Evolutionary conservation across 64 coral and sea anemone species (phyloP).

Genomic region (Pocillopora verrucosa): DNA sequence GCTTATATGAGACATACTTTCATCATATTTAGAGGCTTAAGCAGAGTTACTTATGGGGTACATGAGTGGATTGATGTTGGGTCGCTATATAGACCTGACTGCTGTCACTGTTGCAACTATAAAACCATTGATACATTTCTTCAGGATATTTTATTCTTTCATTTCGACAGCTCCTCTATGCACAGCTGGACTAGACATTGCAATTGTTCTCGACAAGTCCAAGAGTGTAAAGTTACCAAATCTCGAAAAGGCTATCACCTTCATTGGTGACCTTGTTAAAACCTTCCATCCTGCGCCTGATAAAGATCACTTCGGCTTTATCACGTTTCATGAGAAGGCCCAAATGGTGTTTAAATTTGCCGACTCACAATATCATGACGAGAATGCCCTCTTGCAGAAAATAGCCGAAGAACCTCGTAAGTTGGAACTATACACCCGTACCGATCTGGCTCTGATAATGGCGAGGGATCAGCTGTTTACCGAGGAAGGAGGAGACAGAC

Average conservation of each 20-base stretch:
- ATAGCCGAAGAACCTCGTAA: background rate
- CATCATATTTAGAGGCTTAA: too few species aligned
- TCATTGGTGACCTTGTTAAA: background rate
- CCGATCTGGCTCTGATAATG: constrained; percentile 3
- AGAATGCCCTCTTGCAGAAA: background rate
- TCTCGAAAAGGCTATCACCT: background rate
- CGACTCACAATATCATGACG: background rate
- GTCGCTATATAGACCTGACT: too few species aligned
- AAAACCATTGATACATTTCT: too few species aligned
- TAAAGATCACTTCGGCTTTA: background rate
- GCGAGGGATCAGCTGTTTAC: background rate
- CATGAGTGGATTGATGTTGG: too few species aligned
- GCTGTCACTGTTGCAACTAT: too few species aligned
- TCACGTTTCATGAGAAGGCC: background rate
- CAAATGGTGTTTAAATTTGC: background rate
- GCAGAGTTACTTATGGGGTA: too few species aligned
- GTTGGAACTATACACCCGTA: background rate
- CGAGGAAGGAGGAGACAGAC: constrained; percentile 2
- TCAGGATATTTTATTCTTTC: background rate
- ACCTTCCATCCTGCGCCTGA: background rate
- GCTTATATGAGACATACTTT: too few species aligned
- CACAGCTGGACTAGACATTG: background rate
- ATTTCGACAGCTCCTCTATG: background rate
- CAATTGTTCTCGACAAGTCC: background rate
- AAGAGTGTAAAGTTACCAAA: background rate